Evolutionary conservation across 35 echinoderm and acorn worm species (phyloP).

Genomic region (Lytechinus variegatus): DNA sequence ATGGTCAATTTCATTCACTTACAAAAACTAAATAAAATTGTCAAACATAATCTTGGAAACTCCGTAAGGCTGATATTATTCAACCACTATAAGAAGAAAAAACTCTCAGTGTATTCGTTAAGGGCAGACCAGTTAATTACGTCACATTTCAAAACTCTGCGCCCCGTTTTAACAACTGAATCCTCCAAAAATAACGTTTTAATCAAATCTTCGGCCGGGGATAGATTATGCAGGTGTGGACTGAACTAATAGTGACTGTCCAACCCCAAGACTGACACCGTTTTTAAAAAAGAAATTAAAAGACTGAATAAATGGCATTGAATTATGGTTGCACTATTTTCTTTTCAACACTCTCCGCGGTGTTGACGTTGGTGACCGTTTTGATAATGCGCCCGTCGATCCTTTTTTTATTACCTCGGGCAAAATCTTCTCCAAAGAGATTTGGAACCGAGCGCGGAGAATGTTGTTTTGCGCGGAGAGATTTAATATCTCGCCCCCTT

Average conservation of each 20-base stretch:
- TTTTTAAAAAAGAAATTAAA: neutral
- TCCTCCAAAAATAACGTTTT: neutral
- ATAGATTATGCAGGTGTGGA: neutral
- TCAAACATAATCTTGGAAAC: no score
- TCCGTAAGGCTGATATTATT: no score
- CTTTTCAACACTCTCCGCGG: neutral
- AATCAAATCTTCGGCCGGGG: neutral
- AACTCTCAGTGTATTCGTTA: neutral
- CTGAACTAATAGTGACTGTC: constrained; percentile 1
- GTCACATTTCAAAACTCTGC: neutral
- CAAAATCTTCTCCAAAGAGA: neutral
- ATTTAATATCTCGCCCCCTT: neutral
- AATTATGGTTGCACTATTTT: neutral
- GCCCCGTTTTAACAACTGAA: neutral
- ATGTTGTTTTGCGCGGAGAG: neutral
- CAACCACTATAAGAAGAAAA: neutral
- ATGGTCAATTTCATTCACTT: no score
- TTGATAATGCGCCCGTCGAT: neutral
- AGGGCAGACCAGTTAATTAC: neutral
- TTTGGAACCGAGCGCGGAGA: neutral
- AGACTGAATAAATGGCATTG: neutral
- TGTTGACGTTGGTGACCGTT: neutral
- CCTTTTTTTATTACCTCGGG: neutral
- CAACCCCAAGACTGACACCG: neutral
- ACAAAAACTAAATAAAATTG: no score